Conservation (phyloP, 2,888 invertebrate species). For the Aproaerema taeniolella region DNA sequence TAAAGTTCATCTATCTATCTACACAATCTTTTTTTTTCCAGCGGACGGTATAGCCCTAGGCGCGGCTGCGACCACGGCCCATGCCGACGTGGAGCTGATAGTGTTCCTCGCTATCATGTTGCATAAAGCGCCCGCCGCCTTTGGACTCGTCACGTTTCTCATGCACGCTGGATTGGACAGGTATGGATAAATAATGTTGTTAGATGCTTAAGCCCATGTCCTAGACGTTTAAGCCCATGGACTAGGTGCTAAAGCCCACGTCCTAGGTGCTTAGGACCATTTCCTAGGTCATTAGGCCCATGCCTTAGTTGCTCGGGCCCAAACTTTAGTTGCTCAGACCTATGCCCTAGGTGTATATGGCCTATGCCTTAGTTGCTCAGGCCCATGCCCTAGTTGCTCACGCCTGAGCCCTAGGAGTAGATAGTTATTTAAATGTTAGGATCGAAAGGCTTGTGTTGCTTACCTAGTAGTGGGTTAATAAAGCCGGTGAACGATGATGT, state of each 20-base stretch:
- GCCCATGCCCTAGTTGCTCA: no score
- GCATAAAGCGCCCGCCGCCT: slow-evolving; percentile 99
- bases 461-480: no score
- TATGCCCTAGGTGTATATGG: no score
- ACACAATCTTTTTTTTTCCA: slow-evolving; percentile 37
- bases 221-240: background rate
- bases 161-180: slow-evolving; percentile 96
- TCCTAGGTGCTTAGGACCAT: background rate
- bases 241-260: background rate
- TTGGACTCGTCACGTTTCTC: slow-evolving; percentile 98
- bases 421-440: no score
- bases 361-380: no score
- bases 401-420: no score
- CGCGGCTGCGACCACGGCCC: slow-evolving; percentile 97
- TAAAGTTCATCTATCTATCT: no score
- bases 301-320: no score
- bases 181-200: slow-evolving; percentile 31
- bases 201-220: background rate
- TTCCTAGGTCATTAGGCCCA: background rate
- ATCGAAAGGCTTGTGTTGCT: no score
- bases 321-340: no score
- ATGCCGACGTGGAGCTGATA: slow-evolving; percentile 97
- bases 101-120: slow-evolving; percentile 99
- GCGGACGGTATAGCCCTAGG: slow-evolving; percentile 98
- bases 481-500: no score